phyloP scores from a whole-genome alignment of 2,888 invertebrate genomes.

The Eupsilia transversa region DNA sequence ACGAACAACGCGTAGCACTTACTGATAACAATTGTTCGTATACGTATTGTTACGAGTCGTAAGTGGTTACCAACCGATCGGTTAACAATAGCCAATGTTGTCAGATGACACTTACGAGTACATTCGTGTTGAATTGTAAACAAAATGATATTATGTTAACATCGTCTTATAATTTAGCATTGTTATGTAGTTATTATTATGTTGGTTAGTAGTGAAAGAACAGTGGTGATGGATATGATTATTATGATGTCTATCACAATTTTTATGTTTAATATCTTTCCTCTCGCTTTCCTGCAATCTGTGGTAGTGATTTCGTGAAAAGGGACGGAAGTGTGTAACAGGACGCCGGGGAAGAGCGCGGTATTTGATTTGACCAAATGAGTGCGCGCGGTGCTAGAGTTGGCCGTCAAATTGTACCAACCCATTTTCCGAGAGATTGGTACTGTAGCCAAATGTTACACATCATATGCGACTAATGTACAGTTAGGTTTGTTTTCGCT shows the following conservation, averaged over 20 bases:
- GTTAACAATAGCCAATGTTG: conserved; percentile 35
- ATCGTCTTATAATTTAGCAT: conserved; percentile 4
- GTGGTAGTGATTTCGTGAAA: too few species aligned
- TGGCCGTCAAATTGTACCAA: too few species aligned
- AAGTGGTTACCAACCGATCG: conserved; percentile 33
- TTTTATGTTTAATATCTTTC: too few species aligned
- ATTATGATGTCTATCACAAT: too few species aligned
- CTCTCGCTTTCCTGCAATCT: too few species aligned
- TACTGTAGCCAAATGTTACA: too few species aligned
- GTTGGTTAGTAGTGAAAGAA: not conserved
- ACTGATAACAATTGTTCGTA: conserved; percentile 28
- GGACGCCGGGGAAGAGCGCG: too few species aligned
- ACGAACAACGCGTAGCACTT: not conserved
- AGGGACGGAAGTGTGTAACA: too few species aligned
- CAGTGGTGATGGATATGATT: not conserved
- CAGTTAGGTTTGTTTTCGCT: not conserved
- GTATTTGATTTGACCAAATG: too few species aligned
- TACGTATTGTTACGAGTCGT: not conserved
- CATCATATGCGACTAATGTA: too few species aligned
- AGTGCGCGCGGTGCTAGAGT: too few species aligned
- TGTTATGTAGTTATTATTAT: not conserved
- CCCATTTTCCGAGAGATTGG: too few species aligned
- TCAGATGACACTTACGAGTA: conserved; percentile 16
- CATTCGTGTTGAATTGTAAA: conserved; percentile 28
- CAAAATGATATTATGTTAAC: conserved; percentile 14